Conservation (phyloP, 2,888 invertebrate species). For the Pachydiplax longipennis region DNA sequence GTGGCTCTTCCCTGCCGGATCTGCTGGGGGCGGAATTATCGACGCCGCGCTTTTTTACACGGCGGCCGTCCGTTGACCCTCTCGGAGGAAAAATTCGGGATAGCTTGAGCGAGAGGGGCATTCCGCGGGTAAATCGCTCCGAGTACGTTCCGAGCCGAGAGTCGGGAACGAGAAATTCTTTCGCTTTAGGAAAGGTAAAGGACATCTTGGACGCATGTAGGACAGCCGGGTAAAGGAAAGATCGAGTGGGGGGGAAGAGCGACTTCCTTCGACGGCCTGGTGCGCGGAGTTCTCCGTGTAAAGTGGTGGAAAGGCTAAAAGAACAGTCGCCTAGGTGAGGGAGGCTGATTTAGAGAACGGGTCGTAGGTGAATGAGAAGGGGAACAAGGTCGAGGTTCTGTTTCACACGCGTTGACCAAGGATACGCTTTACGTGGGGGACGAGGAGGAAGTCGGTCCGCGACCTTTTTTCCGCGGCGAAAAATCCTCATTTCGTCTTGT, state of each 20-base stretch:
- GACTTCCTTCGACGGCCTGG: background rate
- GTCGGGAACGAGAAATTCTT: background rate
- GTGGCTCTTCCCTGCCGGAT: too few species aligned
- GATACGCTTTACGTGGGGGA: background rate
- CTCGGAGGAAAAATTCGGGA: background rate
- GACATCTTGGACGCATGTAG: background rate
- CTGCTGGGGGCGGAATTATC: too few species aligned
- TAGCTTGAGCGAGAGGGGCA: too few species aligned
- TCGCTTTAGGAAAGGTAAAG: background rate
- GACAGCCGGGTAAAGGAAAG: background rate
- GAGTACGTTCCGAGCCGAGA: too few species aligned
- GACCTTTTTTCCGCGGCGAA: too few species aligned
- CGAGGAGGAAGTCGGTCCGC: background rate
- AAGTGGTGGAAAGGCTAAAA: background rate
- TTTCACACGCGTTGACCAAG: too few species aligned
- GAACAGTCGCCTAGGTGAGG: too few species aligned
- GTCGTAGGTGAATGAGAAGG: background rate
- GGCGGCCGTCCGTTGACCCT: background rate
- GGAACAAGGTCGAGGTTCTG: background rate
- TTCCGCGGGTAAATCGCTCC: too few species aligned
- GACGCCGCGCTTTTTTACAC: background rate
- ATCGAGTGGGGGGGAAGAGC: background rate
- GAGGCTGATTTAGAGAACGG: background rate
- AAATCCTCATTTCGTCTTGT: too few species aligned
- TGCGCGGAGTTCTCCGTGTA: background rate